phyloP scores from a whole-genome alignment of 2,888 invertebrate species.

The Dryomyza anilis region DNA sequence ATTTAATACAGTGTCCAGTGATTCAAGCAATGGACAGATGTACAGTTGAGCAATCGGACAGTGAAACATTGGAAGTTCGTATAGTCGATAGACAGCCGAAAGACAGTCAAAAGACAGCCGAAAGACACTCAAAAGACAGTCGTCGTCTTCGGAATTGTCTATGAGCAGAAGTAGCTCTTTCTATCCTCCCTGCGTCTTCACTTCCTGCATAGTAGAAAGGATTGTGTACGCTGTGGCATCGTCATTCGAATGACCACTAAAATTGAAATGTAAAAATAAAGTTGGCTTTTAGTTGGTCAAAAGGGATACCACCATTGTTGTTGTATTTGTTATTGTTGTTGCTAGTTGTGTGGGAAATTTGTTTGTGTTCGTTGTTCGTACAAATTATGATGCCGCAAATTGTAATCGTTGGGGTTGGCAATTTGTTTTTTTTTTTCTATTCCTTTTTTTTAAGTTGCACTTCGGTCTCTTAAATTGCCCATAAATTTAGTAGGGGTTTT shows the following conservation, averaged over 20 bases:
- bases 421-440: neutral
- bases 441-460: neutral
- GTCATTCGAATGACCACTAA: neutral
- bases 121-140: too few relatives aligned
- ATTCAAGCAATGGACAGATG: neutral
- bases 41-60: neutral
- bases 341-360: neutral
- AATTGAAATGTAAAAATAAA: neutral
- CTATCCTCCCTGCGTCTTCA: too few relatives aligned
- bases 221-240: too few relatives aligned
- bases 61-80: neutral
- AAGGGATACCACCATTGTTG: neutral
- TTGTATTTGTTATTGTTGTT: neutral
- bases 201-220: too few relatives aligned
- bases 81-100: neutral
- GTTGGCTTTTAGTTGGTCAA: neutral
- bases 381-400: neutral
- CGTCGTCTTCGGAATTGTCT: too few relatives aligned
- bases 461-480: neutral
- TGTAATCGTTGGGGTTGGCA: neutral
- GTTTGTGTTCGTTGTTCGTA: neutral
- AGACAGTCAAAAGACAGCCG: neutral
- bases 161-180: too few relatives aligned
- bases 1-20: conserved; percentile 12
- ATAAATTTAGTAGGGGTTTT: too few relatives aligned